Evolutionary conservation across 2,113 vertebrate species (phyloP).

Genomic region (Carettochelys insculpta): DNA sequence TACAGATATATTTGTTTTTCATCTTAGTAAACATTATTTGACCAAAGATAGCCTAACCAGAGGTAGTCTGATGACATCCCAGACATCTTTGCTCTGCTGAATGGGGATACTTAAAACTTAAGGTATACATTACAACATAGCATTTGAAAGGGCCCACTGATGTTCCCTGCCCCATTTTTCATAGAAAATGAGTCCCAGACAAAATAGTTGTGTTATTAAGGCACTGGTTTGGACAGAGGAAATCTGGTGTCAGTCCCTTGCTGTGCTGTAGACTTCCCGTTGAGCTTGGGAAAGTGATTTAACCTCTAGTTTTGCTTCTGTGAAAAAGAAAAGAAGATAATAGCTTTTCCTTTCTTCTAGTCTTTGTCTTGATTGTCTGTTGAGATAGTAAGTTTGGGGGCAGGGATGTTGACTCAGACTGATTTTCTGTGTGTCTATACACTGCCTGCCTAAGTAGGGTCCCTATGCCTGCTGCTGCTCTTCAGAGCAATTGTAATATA

Average conservation of each 20-base stretch:
- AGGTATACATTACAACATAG: conserved; percentile 41
- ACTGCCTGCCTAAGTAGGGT: background rate
- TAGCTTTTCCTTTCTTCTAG: background rate
- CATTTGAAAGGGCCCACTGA: background rate
- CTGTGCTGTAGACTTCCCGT: background rate
- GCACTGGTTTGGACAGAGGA: background rate
- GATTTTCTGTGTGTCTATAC: too few relatives aligned
- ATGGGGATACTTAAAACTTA: conserved; percentile 67
- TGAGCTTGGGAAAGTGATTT: background rate
- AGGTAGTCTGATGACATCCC: conserved; percentile 55
- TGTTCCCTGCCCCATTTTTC: background rate
- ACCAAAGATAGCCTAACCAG: conserved; percentile 69
- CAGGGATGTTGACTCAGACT: background rate
- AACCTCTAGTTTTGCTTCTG: background rate
- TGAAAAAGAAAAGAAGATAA: background rate
- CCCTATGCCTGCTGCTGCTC: background rate
- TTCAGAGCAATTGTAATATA: background rate
- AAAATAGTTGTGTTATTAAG: background rate
- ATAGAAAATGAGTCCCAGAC: background rate
- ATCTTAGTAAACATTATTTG: conserved; percentile 46
- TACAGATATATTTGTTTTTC: conserved; percentile 59
- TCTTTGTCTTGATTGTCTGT: background rate
- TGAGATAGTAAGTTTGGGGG: background rate
- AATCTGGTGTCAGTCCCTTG: background rate
- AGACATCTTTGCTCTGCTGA: conserved; percentile 43